Conservation (phyloP, 2,797 vertebrate species). For the Lutra lutra region DNA sequence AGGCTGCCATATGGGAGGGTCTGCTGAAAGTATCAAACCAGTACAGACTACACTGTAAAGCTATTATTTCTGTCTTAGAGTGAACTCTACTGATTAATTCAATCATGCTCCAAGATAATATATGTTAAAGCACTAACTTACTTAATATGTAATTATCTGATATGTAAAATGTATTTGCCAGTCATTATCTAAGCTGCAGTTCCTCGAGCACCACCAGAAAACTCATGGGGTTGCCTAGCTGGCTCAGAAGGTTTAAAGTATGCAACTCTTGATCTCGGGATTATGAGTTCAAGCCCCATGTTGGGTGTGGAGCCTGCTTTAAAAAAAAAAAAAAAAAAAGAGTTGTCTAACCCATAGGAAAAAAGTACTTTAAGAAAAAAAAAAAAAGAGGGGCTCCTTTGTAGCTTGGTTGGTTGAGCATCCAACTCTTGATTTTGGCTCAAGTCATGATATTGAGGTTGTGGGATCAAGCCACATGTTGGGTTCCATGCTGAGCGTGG, state of each 20-base stretch:
- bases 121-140: slow-evolving; percentile 19
- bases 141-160: slow-evolving; percentile 18
- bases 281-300: not conserved
- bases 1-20: not conserved
- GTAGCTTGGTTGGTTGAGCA: not conserved
- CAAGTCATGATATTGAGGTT: not conserved
- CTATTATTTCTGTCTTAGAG: slow-evolving; percentile 42
- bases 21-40: not conserved
- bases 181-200: not conserved
- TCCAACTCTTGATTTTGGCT: not conserved
- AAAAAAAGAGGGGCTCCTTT: not conserved
- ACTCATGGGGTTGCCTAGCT: not conserved
- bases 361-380: not conserved
- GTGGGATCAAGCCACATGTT: not conserved
- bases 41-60: not conserved
- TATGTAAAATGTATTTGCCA: not conserved
- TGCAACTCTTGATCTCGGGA: not conserved
- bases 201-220: not conserved
- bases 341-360: not conserved
- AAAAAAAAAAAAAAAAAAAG: not conserved
- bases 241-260: not conserved
- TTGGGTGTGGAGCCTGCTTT: not conserved
- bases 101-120: slow-evolving; percentile 1
- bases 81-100: slow-evolving; percentile 40
- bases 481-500: not conserved